Conservation (phyloP, 2,888 invertebrate species). For the Drosophila seclusa region DNA sequence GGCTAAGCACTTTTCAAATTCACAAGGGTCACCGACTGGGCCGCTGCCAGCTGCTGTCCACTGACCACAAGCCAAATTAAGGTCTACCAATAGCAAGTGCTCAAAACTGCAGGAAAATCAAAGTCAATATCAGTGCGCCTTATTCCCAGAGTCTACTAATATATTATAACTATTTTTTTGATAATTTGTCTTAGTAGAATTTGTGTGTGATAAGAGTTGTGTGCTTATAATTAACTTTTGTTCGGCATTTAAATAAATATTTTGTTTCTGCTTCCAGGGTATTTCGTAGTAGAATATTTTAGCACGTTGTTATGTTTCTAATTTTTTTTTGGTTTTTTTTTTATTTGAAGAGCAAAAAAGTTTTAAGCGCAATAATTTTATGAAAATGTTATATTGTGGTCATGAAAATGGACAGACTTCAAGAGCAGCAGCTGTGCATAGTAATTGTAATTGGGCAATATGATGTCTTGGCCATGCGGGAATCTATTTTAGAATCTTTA, state of each 20-base stretch:
- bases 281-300: constrained; percentile 6
- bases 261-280: constrained; percentile 6
- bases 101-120: background rate
- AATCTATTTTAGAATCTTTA: background rate
- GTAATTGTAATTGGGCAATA: constrained; percentile 31
- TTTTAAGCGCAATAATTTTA: constrained; percentile 57
- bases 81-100: constrained; percentile 17
- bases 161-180: background rate
- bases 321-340: background rate
- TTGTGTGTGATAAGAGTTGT: background rate
- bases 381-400: constrained; percentile 28
- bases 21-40: constrained; percentile 49
- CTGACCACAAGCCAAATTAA: constrained; percentile 49
- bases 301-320: background rate
- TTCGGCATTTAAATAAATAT: too few relatives aligned
- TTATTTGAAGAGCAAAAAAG: constrained; percentile 23
- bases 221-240: background rate
- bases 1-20: constrained; percentile 74
- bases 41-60: constrained; percentile 42
- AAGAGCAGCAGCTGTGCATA: constrained; percentile 39
- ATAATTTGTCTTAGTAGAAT: background rate
- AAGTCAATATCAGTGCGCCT: background rate
- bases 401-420: constrained; percentile 18
- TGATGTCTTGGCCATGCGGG: constrained; percentile 9
- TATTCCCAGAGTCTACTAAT: background rate